These are phyloP conservation scores for Antheraea mylitta DNA, from an alignment of 1,140 invertebrate species.

Conservation along the genomic window DNA sequence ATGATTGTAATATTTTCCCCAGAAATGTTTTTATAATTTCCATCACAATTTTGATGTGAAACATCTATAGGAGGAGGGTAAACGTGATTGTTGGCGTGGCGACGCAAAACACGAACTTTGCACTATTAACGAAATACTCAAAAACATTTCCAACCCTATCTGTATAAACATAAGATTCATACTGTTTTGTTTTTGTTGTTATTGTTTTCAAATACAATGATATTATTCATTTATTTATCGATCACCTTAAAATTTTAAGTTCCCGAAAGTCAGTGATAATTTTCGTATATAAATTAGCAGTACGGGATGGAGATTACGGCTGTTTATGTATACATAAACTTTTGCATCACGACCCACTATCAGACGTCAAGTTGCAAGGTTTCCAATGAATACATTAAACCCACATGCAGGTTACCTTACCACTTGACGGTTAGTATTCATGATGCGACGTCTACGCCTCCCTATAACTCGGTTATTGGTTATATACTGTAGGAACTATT, in stretches of 20 bases:
- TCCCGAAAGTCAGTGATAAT: background rate
- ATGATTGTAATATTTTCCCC: too few species aligned
- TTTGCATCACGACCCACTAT: conserved; percentile 42
- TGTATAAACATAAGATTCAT: too few species aligned
- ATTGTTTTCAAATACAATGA: too few species aligned
- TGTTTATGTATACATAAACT: conserved; percentile 42
- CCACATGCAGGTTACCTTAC: conserved; percentile 36
- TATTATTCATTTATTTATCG: background rate
- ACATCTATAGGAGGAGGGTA: too few species aligned
- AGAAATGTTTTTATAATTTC: too few species aligned
- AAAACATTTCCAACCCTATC: too few species aligned
- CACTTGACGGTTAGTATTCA: conserved; percentile 45
- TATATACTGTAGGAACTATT: conserved; percentile 17
- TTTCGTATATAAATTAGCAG: background rate
- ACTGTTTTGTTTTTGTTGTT: too few species aligned
- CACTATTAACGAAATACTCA: too few species aligned
- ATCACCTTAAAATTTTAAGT: background rate
- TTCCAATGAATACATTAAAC: conserved; percentile 57
- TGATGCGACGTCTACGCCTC: conserved; percentile 16
- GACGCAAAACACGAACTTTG: too few species aligned
- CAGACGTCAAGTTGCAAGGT: conserved; percentile 40
- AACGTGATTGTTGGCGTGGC: too few species aligned
- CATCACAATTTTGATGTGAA: too few species aligned
- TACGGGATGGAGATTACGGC: conserved; percentile 9
- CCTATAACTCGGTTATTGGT: conserved; percentile 6